A percentile compares a stretch with the other conserved stretches of the same genome.
Evolutionary conservation across 2,888 invertebrate genomes (phyloP).

Genomic region (Steromphala cineraria): DNA sequence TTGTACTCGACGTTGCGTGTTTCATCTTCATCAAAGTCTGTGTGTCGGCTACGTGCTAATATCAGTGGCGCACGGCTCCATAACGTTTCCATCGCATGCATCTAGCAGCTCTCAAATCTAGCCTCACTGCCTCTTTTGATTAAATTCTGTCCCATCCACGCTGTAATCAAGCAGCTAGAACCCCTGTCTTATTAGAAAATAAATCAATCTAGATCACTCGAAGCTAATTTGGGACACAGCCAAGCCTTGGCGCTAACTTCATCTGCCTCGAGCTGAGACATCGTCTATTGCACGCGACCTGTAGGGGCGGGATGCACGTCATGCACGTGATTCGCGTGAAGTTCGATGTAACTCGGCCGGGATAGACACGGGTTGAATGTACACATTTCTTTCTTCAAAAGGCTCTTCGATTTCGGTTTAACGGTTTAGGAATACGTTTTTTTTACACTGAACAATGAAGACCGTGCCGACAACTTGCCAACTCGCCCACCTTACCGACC

Average conservation of each 20-base stretch:
- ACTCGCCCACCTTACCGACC: too few species aligned
- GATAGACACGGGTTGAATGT: too few species aligned
- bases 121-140: background rate
- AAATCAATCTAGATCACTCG: background rate
- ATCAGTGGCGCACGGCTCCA: background rate
- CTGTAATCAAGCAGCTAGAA: background rate
- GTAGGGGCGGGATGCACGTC: background rate
- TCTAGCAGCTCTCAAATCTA: background rate
- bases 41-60: background rate
- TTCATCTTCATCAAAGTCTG: background rate
- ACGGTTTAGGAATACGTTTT: too few species aligned
- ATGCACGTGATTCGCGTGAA: background rate
- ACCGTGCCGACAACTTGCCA: too few species aligned
- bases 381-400: too few species aligned
- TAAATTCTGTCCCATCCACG: background rate
- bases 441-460: too few species aligned
- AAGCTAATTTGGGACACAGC: background rate
- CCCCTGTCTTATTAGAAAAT: background rate
- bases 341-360: background rate
- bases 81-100: background rate
- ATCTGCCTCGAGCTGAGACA: background rate
- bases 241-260: constrained; percentile 2
- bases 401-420: too few species aligned
- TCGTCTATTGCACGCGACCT: background rate
- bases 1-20: background rate